Evolutionary conservation across 2,797 vertebrate species (phyloP).

Genomic region (Trematomus bernacchii): DNA sequence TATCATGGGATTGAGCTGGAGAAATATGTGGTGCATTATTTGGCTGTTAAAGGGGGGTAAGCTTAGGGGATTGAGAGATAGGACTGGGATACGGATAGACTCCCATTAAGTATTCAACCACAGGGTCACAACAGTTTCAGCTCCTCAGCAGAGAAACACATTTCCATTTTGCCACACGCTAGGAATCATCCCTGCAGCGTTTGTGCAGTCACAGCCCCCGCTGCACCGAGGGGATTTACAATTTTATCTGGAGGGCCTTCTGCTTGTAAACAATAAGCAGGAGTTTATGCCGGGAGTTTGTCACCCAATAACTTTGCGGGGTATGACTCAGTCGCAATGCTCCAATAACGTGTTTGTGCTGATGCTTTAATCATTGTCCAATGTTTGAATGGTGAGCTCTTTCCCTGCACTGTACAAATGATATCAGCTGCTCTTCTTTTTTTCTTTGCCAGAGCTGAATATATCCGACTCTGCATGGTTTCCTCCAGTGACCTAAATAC

Average conservation of each 20-base stretch:
- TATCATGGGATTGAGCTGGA: conserved; percentile 70
- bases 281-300: conserved; percentile 36
- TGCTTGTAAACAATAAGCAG: conserved; percentile 57
- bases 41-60: conserved; percentile 9
- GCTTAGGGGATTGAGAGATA: conserved; percentile 59
- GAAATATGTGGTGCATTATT: conserved; percentile 64
- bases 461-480: conserved; percentile 26
- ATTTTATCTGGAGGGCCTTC: conserved; percentile 58
- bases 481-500: conserved; percentile 51
- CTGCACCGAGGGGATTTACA: conserved; percentile 55
- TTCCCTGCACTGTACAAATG: conserved; percentile 16
- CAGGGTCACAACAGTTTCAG: conserved; percentile 65
- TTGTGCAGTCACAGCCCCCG: conserved; percentile 69
- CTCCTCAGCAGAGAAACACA: conserved; percentile 56
- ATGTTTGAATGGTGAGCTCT: conserved; percentile 6
- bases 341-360: conserved; percentile 21
- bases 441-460: conserved; percentile 20
- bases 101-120: conserved; percentile 77
- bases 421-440: conserved; percentile 16
- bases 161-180: conserved; percentile 70
- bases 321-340: conserved; percentile 28
- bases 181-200: conserved; percentile 68
- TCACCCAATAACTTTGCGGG: conserved; percentile 21
- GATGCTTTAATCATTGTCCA: conserved; percentile 34
- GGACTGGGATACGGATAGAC: conserved; percentile 63